phyloP scores from a whole-genome alignment of 2,888 invertebrate species.

The Griposia aprilina region DNA sequence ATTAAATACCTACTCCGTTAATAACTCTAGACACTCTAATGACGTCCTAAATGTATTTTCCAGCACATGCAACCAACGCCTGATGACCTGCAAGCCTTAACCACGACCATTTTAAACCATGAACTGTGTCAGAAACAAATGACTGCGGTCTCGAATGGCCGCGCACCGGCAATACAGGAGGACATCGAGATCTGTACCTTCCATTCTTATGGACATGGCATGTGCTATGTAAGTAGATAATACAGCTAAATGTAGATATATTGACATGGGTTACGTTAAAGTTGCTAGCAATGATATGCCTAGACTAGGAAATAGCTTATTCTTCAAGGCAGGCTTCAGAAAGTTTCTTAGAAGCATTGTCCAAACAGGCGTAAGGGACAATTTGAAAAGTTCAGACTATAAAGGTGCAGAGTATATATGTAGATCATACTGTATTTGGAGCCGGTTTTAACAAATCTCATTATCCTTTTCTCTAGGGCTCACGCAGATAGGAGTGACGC shows the following conservation, averaged over 20 bases:
- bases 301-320: too few relatives aligned
- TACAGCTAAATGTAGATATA: neutral
- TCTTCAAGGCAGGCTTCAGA: neutral
- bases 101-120: slow-evolving; percentile 48
- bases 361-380: too few relatives aligned
- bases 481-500: too few relatives aligned
- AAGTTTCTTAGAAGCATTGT: neutral
- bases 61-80: slow-evolving; percentile 65
- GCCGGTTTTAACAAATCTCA: too few relatives aligned
- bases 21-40: neutral
- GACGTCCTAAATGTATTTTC: neutral
- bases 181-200: slow-evolving; percentile 68
- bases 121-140: slow-evolving; percentile 47
- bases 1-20: neutral
- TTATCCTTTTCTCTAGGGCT: too few relatives aligned
- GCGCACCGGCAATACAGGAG: slow-evolving; percentile 32
- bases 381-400: too few relatives aligned
- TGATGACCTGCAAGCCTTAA: slow-evolving; percentile 57
- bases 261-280: neutral
- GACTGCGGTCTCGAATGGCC: neutral
- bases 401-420: too few relatives aligned
- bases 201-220: slow-evolving; percentile 67
- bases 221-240: slow-evolving; percentile 67
- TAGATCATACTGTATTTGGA: too few relatives aligned
- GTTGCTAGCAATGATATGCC: neutral